These are phyloP conservation scores for Drosophila longiperda DNA, from an alignment of 2,888 invertebrate species.

Conservation along the genomic window DNA sequence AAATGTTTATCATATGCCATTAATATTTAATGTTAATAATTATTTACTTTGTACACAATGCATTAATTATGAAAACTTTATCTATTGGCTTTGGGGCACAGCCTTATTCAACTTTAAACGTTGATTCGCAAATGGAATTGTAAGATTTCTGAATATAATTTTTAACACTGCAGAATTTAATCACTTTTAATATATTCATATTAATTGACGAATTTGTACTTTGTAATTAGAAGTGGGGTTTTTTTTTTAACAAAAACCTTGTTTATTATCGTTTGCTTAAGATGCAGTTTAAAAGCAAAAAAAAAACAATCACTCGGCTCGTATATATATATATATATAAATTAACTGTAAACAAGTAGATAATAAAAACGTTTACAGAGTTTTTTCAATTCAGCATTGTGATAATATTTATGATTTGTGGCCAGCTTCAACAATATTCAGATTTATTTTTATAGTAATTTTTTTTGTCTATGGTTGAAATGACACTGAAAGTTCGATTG, in stretches of 20 bases:
- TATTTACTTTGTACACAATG: background rate
- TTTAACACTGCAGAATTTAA: background rate
- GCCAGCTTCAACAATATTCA: slow-evolving; percentile 1
- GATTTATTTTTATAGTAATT: slow-evolving; percentile 5
- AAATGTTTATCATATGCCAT: background rate
- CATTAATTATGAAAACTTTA: background rate
- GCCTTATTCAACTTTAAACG: background rate
- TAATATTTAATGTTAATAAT: background rate
- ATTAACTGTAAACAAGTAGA: background rate
- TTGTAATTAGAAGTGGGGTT: background rate
- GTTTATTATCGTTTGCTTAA: background rate
- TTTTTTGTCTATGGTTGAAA: slow-evolving; percentile 19
- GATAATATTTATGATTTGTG: background rate
- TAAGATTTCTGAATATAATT: background rate
- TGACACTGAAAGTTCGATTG: slow-evolving; percentile 41
- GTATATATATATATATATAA: background rate
- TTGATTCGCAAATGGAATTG: background rate
- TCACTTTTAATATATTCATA: background rate
- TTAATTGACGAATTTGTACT: background rate
- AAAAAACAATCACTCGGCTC: background rate
- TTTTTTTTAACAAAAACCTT: background rate
- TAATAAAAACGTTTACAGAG: background rate
- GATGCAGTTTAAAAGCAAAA: background rate
- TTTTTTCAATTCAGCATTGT: background rate
- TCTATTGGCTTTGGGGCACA: background rate